These are phyloP conservation scores for Alaudala cheleensis DNA, from an alignment of 2,113 vertebrate genomes.

Conservation along the genomic window DNA sequence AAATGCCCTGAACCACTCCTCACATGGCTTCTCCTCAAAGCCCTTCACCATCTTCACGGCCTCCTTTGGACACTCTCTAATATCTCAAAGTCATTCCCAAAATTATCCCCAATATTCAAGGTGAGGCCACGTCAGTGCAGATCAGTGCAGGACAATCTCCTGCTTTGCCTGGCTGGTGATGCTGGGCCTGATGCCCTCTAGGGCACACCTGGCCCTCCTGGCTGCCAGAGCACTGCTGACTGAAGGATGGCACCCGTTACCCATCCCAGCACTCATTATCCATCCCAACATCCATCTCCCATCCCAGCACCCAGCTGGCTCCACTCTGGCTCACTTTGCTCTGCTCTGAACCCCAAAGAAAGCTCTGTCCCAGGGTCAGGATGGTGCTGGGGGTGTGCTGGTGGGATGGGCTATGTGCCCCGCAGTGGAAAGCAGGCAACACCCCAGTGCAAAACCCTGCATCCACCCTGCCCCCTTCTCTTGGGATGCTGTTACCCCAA, in stretches of 20 bases:
- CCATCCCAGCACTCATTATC: background rate
- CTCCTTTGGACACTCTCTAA: background rate
- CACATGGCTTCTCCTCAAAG: background rate
- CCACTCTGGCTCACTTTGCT: background rate
- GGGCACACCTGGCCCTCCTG: background rate
- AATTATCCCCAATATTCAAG: background rate
- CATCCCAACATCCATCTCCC: background rate
- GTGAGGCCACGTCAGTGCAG: rapidly evolving
- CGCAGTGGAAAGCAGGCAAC: background rate
- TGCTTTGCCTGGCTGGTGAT: background rate
- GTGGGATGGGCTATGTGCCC: rapidly evolving
- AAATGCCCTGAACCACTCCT: background rate
- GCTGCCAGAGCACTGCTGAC: background rate
- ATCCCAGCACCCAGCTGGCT: background rate
- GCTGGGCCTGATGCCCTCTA: background rate
- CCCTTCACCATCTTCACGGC: background rate
- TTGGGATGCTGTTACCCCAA: background rate
- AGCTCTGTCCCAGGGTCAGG: background rate
- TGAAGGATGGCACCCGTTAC: background rate
- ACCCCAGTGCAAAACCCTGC: background rate
- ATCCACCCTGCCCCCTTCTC: background rate
- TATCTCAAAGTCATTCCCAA: background rate
- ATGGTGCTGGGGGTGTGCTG: background rate
- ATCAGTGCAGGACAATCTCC: background rate
- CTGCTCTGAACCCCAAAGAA: rapidly evolving